phyloP scores from a whole-genome alignment of 2,797 vertebrate species.

The Emys orbicularis region DNA sequence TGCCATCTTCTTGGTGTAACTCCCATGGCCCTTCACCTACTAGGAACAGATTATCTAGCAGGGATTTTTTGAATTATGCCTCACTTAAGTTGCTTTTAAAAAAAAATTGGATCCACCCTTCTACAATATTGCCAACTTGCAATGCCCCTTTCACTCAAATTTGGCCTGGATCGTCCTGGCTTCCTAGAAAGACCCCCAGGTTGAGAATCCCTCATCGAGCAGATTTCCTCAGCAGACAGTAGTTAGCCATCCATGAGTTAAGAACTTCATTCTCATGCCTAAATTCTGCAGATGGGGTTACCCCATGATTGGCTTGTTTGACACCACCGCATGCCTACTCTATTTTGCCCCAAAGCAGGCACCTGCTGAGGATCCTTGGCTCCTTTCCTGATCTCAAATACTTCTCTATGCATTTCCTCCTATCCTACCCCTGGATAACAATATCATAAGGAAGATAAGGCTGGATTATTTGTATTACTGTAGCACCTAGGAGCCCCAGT shows the following conservation, averaged over 20 bases:
- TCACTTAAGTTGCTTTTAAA: background rate
- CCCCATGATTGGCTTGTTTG: background rate
- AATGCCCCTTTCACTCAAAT: background rate
- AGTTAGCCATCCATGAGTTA: background rate
- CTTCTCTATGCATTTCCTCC: no score
- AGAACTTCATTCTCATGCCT: background rate
- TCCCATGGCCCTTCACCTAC: no score
- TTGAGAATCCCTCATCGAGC: background rate
- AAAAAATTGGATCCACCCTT: background rate
- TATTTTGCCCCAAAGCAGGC: no score
- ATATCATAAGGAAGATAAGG: no score
- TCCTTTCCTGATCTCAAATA: no score
- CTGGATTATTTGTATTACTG: no score
- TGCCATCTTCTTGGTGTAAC: no score
- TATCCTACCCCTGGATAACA: no score
- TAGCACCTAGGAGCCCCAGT: no score
- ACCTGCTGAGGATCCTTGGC: no score
- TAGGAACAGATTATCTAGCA: background rate
- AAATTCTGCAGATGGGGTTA: background rate
- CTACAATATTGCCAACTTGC: background rate
- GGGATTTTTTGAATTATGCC: background rate
- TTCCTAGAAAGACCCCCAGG: background rate
- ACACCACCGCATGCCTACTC: no score
- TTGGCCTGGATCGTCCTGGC: background rate
- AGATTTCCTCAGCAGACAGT: background rate